A percentile compares a stretch with the other conserved stretches of the same genome.
Conservation (phyloP, 2,888 invertebrate genomes). For the Corythucha ciliata region DNA sequence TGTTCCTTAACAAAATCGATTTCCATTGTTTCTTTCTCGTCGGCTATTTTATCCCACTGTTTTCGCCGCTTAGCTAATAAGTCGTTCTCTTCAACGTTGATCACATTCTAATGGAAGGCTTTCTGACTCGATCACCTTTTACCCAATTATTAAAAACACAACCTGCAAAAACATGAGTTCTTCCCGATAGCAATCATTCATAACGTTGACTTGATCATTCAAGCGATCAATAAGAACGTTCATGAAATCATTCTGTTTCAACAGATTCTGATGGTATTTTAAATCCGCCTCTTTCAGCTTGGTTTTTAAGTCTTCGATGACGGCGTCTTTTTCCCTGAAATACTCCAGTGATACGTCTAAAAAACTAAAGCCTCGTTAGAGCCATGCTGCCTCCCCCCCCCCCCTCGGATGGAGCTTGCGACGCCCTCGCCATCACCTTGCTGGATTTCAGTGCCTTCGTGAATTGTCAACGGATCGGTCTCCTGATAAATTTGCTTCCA, state of each 20-base stretch:
- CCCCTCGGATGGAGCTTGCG: no score
- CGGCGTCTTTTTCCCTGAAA: slow-evolving; percentile 57
- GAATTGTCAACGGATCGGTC: slow-evolving; percentile 65
- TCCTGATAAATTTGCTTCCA: slow-evolving; percentile 58
- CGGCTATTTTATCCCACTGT: slow-evolving; percentile 24
- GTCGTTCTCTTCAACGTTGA: slow-evolving; percentile 23
- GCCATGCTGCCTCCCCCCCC: no score
- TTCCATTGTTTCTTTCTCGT: slow-evolving; percentile 24
- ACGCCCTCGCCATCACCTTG: slow-evolving; percentile 44
- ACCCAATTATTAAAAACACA: not conserved
- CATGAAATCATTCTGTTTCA: slow-evolving; percentile 67
- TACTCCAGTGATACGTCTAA: slow-evolving; percentile 50
- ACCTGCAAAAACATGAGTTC: slow-evolving; percentile 63
- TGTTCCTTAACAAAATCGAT: slow-evolving; percentile 14
- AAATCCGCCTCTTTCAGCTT: slow-evolving; percentile 65
- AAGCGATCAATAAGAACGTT: slow-evolving; percentile 72
- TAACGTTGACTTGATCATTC: slow-evolving; percentile 64
- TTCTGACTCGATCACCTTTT: not conserved
- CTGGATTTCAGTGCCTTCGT: slow-evolving; percentile 58
- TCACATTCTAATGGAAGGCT: slow-evolving; percentile 20
- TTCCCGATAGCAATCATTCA: slow-evolving; percentile 63
- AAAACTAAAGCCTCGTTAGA: no score
- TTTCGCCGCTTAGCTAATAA: slow-evolving; percentile 21
- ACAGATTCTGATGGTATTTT: slow-evolving; percentile 53
- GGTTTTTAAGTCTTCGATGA: slow-evolving; percentile 57